Base-by-base conservation (phyloP, 2,797 vertebrate species). In the Gallinago nigripennis region DNA sequence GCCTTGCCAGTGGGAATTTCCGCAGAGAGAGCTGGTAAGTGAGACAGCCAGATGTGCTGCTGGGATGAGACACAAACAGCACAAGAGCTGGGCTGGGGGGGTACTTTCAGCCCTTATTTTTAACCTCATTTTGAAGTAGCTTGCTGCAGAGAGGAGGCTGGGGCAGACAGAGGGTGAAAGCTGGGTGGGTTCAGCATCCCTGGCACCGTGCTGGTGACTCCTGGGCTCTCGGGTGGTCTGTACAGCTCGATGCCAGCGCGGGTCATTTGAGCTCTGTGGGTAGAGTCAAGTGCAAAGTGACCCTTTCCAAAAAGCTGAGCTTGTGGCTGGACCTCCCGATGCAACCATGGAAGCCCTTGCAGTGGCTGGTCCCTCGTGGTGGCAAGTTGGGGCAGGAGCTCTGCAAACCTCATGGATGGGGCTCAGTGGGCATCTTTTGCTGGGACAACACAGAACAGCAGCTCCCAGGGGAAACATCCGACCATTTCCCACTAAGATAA, bases 271-370 rank as follows among this genome's bases (percentile, higher is more conserved):
- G 48, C 15, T 88, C 77, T 61, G 45, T 78, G 81, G 24, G 24
- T 30, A 56, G n/a, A 75, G 57, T 35, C 24, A 53, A 45, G 33
- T 31, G 28, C 45, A 61, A 76, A 61, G 24, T 8, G 28, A 75
- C 3, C 13, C 25, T 53, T 78, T 41, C 57, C 45, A 57, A 68
- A 64, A 83, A 57, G 10, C 17, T 64, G 8, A 4, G 30, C 28
- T 76, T 0, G 0, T 45, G 46, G 27, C 16, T 81, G 30, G 51
- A 46, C 45, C 27, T 66, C 51, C 16, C 0, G 0, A 15, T 8
- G 21, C 17, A 80, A 20, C 9, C 54, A 25, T 0, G 0, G 60
- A 57, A 76, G 16, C 21, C 25, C 57, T 58, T 11, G 31, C 11
- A 8, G n/a, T 58, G 56, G 51, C 64, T 73, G 14, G 15, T 86